phyloP scores from a whole-genome alignment of 2,113 vertebrate genomes.

The Corythornis vintsioides region DNA sequence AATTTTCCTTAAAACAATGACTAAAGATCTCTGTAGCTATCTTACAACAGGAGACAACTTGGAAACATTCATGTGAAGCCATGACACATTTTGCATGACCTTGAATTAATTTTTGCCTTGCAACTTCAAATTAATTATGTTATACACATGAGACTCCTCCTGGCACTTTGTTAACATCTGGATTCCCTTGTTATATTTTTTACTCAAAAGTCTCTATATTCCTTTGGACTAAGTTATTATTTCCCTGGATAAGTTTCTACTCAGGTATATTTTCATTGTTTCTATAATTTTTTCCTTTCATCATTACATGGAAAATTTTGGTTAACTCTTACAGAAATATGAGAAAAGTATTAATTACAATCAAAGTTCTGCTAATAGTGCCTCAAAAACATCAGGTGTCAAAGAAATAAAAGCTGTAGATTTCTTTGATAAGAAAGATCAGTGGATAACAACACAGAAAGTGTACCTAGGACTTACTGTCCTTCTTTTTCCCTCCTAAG shows the following conservation, averaged over 20 bases:
- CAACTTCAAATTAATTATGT: slow-evolving; percentile 17
- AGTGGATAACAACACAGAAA: neutral
- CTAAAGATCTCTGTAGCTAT: neutral
- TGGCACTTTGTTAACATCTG: slow-evolving; percentile 36
- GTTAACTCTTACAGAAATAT: neutral
- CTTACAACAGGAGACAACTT: neutral
- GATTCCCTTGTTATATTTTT: neutral
- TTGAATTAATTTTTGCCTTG: slow-evolving; percentile 22
- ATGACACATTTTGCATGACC: neutral
- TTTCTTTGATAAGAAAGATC: neutral
- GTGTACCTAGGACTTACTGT: neutral
- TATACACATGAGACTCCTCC: neutral
- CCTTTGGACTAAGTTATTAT: neutral
- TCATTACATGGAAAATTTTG: neutral
- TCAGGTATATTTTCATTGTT: neutral
- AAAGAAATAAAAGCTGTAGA: neutral
- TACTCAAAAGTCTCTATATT: neutral
- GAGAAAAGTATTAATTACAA: neutral
- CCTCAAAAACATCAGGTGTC: neutral
- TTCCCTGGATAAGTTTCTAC: neutral
- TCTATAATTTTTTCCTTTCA: neutral
- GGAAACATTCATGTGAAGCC: neutral
- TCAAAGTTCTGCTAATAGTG: neutral
- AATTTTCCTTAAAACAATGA: neutral
- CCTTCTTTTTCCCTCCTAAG: neutral